phyloP scores from a whole-genome alignment of 2,113 vertebrate species.

The Apaloderma vittatum region DNA sequence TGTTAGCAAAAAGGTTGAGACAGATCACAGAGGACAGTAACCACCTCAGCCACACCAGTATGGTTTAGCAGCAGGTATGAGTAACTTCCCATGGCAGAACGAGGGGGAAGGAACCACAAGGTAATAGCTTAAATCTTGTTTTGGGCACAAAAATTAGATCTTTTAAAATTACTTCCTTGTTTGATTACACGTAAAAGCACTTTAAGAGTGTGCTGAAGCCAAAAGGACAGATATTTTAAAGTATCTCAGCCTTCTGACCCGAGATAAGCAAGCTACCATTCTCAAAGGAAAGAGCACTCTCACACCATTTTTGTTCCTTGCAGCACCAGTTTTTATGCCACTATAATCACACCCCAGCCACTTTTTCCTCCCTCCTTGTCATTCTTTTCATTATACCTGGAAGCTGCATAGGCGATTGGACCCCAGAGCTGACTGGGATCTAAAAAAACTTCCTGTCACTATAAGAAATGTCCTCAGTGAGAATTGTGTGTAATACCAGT shows the following conservation, averaged over 20 bases:
- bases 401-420: not conserved
- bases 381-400: not conserved
- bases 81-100: not conserved
- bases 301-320: not conserved
- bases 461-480: not conserved
- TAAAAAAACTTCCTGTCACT: not conserved
- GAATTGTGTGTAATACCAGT: not conserved
- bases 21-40: not conserved
- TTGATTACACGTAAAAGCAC: not conserved
- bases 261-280: not conserved
- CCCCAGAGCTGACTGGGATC: not conserved
- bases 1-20: not conserved
- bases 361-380: not conserved
- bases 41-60: not conserved
- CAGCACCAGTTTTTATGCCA: not conserved
- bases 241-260: not conserved
- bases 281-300: not conserved
- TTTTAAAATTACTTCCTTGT: not conserved
- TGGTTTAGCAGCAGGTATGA: not conserved
- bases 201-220: not conserved
- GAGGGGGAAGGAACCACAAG: not conserved
- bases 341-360: not conserved
- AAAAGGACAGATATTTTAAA: not conserved
- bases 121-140: not conserved
- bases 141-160: not conserved